Conservation (phyloP, 2,797 vertebrate genomes). For the Molossus alvarezi region DNA sequence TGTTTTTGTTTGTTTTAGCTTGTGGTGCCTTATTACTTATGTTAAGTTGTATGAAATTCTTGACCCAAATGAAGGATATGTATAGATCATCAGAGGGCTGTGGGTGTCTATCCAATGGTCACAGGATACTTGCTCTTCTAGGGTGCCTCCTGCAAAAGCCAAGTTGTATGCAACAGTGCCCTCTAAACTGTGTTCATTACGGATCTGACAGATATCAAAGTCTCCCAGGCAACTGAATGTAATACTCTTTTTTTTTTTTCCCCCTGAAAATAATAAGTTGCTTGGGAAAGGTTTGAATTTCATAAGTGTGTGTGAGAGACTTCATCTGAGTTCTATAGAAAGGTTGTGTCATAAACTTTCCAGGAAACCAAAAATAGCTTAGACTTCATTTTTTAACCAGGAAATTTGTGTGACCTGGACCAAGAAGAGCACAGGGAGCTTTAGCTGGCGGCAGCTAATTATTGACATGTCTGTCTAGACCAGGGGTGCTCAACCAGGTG, state of each 20-base stretch:
- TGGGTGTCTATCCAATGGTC: neutral
- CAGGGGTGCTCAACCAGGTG: neutral
- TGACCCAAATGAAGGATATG: neutral
- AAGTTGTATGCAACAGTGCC: neutral
- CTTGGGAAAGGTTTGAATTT: conserved; percentile 59
- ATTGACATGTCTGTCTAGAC: neutral
- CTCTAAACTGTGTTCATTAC: neutral
- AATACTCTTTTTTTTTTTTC: neutral
- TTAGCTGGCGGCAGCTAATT: neutral
- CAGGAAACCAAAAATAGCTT: conserved; percentile 65
- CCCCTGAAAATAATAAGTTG: conserved; percentile 28
- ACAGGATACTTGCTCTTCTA: neutral
- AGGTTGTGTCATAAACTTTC: conserved; percentile 51
- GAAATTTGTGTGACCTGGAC: conserved; percentile 7
- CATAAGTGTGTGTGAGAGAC: neutral
- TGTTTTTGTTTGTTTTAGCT: neutral
- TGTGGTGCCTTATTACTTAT: neutral
- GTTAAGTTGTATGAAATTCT: conserved; percentile 8
- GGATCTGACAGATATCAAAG: neutral
- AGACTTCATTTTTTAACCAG: conserved; percentile 50
- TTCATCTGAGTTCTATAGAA: conserved; percentile 48
- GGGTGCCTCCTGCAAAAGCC: neutral
- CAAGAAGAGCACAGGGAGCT: neutral
- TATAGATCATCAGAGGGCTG: neutral
- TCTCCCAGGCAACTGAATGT: neutral